Conservation (phyloP, 2,888 invertebrate species). For the Leptinotarsa haldemani region DNA sequence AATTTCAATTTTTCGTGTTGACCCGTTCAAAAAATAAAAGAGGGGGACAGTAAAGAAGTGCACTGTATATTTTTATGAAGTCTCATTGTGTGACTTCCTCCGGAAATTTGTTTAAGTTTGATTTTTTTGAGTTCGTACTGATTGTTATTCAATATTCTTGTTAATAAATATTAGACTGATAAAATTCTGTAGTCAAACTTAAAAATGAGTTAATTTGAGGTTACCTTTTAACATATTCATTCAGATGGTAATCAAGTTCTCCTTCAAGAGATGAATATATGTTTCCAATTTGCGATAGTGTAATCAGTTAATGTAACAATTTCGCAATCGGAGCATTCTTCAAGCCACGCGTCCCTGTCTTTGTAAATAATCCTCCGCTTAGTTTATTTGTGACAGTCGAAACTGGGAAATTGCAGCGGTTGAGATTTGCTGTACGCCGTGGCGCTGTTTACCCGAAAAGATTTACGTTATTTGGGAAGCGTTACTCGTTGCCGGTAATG, state of each 20-base stretch:
- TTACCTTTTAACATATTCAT: background rate
- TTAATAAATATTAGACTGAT: too few species aligned
- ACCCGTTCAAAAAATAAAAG: too few species aligned
- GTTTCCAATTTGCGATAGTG: background rate
- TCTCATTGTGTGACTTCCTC: too few species aligned
- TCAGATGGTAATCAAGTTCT: background rate
- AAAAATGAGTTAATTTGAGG: too few species aligned
- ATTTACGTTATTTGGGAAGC: conserved; percentile 19
- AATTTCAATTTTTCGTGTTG: too few species aligned
- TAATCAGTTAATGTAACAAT: conserved; percentile 20
- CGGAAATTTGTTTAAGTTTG: too few species aligned
- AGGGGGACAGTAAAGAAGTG: too few species aligned
- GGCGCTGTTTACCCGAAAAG: conserved; percentile 15
- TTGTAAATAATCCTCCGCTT: conserved; percentile 17
- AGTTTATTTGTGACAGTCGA: conserved; percentile 23
- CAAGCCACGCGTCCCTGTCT: background rate
- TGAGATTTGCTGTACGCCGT: conserved; percentile 11
- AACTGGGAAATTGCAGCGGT: conserved; percentile 13
- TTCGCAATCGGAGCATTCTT: conserved; percentile 21
- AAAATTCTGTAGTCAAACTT: too few species aligned
- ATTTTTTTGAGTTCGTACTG: too few species aligned
- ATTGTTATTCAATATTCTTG: too few species aligned
- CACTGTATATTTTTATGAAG: too few species aligned
- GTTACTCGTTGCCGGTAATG: conserved; percentile 17
- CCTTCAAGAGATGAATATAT: background rate